A percentile compares a stretch with the other conserved stretches of the same genome.
Conservation (phyloP, 2,113 vertebrate species). For the Cisticola juncidis region DNA sequence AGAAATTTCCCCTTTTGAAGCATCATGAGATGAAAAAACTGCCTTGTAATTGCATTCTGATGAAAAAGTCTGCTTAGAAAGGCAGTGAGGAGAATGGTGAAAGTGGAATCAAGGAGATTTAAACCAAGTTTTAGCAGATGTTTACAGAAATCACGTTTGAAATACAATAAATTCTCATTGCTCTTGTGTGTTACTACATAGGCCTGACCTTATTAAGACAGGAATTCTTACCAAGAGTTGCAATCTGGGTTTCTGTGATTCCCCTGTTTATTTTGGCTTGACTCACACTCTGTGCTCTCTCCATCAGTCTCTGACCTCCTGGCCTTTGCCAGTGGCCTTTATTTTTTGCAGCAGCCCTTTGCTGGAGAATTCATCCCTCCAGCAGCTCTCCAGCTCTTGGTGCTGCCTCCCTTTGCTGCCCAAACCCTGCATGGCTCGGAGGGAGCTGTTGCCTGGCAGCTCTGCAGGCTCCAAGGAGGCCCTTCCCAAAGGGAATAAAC, state of each 20-base stretch:
- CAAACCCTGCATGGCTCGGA: neutral
- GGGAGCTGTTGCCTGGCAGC: neutral
- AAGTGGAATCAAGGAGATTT: accelerated
- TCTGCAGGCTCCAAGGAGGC: neutral
- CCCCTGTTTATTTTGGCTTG: neutral
- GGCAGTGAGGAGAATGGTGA: neutral
- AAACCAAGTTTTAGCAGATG: neutral
- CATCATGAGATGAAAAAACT: neutral
- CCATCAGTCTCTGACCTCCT: neutral
- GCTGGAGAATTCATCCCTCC: neutral
- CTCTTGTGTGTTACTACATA: neutral
- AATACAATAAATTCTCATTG: neutral
- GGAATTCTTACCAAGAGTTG: neutral
- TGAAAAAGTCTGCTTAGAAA: neutral
- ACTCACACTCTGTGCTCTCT: neutral
- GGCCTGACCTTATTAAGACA: neutral
- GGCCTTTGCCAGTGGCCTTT: neutral
- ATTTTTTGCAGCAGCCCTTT: neutral
- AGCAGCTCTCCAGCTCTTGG: neutral
- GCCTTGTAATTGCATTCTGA: accelerated
- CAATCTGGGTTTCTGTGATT: neutral
- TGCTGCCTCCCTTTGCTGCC: neutral
- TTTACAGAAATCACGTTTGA: neutral
- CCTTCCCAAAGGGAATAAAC: neutral
- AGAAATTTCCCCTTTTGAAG: neutral